A percentile compares a stretch with the other conserved stretches of the same genome.
phyloP scores from a whole-genome alignment of 1,140 invertebrate genomes.

The Mactra quadrangularis region DNA sequence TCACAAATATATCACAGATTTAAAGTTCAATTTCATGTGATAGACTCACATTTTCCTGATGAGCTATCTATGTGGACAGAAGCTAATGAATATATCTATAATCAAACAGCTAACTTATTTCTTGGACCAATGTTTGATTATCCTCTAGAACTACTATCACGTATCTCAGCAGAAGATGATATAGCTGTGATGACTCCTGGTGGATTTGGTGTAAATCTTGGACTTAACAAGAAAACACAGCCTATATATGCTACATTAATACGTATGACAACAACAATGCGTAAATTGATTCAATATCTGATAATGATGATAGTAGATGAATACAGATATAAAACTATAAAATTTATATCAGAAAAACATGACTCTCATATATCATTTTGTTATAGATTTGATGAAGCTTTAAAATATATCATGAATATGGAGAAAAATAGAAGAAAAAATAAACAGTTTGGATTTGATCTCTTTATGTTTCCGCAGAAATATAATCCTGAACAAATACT shows the following conservation, averaged over 20 bases:
- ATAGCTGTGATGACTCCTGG: constrained; percentile 20
- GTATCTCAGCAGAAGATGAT: constrained; percentile 15
- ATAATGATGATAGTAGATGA: not conserved
- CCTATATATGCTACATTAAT: constrained; percentile 14
- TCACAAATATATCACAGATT: not conserved
- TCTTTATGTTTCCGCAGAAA: constrained; percentile 22
- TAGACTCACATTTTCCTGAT: constrained; percentile 5
- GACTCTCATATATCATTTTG: not conserved
- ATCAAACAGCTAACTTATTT: constrained; percentile 5
- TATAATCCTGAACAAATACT: constrained; percentile 1
- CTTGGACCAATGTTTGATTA: constrained; percentile 32
- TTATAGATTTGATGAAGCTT: not conserved
- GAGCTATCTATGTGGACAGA: not conserved
- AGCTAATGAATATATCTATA: constrained; percentile 15
- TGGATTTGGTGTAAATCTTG: constrained; percentile 4
- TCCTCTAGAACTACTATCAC: constrained; percentile 8
- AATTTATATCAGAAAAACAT: constrained; percentile 31
- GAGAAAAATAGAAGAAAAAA: constrained; percentile 16
- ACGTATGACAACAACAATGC: constrained; percentile 7
- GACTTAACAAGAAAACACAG: constrained; percentile 7
- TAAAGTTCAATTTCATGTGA: not conserved
- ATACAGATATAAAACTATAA: constrained; percentile 1
- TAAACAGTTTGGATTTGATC: constrained; percentile 10
- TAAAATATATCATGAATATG: constrained; percentile 11
- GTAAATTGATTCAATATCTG: not conserved